Base-by-base conservation (phyloP, 1,140 invertebrate species). In the Apis dorsata region DNA sequence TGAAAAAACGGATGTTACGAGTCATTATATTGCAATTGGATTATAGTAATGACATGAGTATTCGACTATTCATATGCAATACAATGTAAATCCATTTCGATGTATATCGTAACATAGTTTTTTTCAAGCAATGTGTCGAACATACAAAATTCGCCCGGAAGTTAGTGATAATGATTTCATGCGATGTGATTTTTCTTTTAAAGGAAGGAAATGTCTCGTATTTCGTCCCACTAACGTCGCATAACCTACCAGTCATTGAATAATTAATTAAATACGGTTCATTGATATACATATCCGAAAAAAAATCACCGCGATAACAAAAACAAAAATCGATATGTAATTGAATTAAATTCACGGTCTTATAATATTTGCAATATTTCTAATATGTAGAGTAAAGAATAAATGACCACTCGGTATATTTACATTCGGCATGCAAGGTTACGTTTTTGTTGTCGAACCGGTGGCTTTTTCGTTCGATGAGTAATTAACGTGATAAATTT, bases 241-340 rank as follows among this genome's bases (percentile, higher is more conserved):
- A 4, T 44, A 34, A 59, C 44, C n/a, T 49, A 34, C 2, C 78
- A 13, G n/a, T 21, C 13, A n/a, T 76, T 73, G 79, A 76, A 68
- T 60, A 53, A 55, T 49, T 76, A 76, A 76, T 69, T 81, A 63
- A 55, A 69, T 63, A 68, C 72, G 60, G 71, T 81, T 81, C 21
- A 75, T 34, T 71, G 72, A 68, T 68, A 63, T 44, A 44, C 34
- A 49, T 28, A 60, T 76, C 68, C n/a, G 15, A 34, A 34, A 34
- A 69, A 59, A 53, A 13, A 51, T 51, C n/a, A 13, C 55, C 72
- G 24, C 44, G 44, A 75, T 59, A 76, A 57, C 62, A 34, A 66
- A 62, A 81, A 75, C n/a, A 55, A 44, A 53, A 81, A 51, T 17
- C 53, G 49, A 72, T 79, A 70, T 28, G 55, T 17, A 49, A 68